These are phyloP conservation scores for Bursaphelenchus mucronatus DNA, from an alignment of 1,140 invertebrate genomes.

Conservation along the genomic window DNA sequence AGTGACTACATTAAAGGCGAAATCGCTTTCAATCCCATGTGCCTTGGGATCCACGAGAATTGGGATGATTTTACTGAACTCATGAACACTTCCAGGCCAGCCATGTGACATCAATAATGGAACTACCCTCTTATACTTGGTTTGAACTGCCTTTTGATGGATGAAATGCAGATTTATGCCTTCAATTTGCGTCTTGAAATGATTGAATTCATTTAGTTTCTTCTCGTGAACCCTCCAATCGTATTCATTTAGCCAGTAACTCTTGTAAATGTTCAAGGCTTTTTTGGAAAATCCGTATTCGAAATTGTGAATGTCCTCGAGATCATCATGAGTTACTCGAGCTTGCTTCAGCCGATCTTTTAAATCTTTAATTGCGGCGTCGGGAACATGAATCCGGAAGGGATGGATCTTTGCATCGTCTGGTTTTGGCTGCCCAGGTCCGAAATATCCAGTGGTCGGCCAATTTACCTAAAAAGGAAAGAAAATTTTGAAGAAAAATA, in stretches of 20 bases:
- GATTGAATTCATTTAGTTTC: slow-evolving; percentile 25
- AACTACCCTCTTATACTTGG: slow-evolving; percentile 23
- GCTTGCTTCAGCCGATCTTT: slow-evolving; percentile 16
- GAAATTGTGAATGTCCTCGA: slow-evolving; percentile 30
- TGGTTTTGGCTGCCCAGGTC: slow-evolving; percentile 11
- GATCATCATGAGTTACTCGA: slow-evolving; percentile 29
- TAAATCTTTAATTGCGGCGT: slow-evolving; percentile 10
- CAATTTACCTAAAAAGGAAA: slow-evolving; percentile 24
- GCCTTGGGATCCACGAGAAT: no score
- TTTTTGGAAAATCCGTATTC: slow-evolving; percentile 27
- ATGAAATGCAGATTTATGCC: slow-evolving; percentile 48
- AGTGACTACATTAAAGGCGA: no score
- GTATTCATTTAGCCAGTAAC: slow-evolving; percentile 32
- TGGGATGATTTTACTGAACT: no score
- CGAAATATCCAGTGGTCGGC: slow-evolving; percentile 30
- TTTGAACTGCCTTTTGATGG: slow-evolving; percentile 39
- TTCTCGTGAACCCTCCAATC: slow-evolving; percentile 30
- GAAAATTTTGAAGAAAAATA: no score
- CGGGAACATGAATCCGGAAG: slow-evolving; percentile 27
- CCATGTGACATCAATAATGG: slow-evolving; percentile 30
- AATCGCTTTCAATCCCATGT: no score
- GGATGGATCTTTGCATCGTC: slow-evolving; percentile 22
- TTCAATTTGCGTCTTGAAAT: slow-evolving; percentile 33
- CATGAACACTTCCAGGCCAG: slow-evolving; percentile 68
- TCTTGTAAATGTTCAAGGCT: slow-evolving; percentile 10